These are phyloP conservation scores for Trididemnum miniatum DNA, from an alignment of 23 tunicate species.

Conservation along the genomic window DNA sequence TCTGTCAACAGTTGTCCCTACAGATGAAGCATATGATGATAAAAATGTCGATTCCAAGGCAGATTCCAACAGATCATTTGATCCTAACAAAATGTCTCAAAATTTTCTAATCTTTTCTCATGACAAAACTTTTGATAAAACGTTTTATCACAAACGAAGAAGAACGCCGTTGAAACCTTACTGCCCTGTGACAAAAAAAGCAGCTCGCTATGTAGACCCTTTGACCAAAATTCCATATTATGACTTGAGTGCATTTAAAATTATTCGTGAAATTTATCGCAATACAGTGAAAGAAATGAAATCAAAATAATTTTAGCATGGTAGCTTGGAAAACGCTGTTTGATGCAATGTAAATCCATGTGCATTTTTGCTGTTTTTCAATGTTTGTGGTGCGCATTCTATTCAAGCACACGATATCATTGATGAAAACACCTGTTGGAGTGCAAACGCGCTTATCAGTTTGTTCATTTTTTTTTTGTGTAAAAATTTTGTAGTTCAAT, in stretches of 20 bases:
- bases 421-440: no score
- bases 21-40: not conserved
- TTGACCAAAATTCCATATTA: conserved; percentile 88
- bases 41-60: not conserved
- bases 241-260: conserved; percentile 75
- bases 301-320: not conserved
- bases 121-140: conserved; percentile 36
- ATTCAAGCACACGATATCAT: no score
- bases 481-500: no score
- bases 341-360: no score
- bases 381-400: no score
- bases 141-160: conserved; percentile 43
- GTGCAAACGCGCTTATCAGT: no score
- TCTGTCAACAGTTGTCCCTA: conserved; percentile 62
- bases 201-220: conserved; percentile 74
- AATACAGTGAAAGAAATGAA: conserved; percentile 33
- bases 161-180: conserved; percentile 27
- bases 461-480: no score
- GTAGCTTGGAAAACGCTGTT: no score
- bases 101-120: conserved; percentile 66
- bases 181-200: conserved; percentile 79
- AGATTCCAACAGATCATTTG: not conserved
- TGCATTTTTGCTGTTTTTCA: no score
- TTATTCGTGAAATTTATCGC: conserved; percentile 64
- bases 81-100: conserved; percentile 40